Evolutionary conservation across 1,140 invertebrate genomes (phyloP).

Genomic region (Eumaeus atala): DNA sequence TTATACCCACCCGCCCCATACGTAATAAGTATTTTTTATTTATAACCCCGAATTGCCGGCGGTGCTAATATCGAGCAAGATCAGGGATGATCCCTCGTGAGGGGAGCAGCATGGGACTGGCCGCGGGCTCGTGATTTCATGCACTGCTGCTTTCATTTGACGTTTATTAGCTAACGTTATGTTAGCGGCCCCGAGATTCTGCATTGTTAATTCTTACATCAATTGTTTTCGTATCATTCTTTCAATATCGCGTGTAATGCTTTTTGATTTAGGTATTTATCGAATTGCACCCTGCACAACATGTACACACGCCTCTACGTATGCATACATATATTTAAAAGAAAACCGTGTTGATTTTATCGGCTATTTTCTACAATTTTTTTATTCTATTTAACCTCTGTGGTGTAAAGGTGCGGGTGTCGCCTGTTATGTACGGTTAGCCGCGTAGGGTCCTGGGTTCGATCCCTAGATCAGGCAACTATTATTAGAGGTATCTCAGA

Average conservation of each 20-base stretch:
- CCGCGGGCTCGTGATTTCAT: slow-evolving; percentile 44
- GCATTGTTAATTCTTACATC: slow-evolving; percentile 23
- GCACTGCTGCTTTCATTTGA: slow-evolving; percentile 49
- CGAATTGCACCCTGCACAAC: too few relatives aligned
- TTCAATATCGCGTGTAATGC: neutral
- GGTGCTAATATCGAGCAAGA: slow-evolving; percentile 61
- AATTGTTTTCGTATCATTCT: slow-evolving; percentile 4
- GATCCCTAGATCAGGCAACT: too few relatives aligned
- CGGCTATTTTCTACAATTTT: too few relatives aligned
- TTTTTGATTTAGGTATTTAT: too few relatives aligned
- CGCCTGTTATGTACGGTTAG: too few relatives aligned
- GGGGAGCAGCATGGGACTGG: slow-evolving; percentile 31
- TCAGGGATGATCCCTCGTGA: slow-evolving; percentile 48
- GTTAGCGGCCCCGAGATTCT: slow-evolving; percentile 25
- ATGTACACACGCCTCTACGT: too few relatives aligned
- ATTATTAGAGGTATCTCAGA: too few relatives aligned
- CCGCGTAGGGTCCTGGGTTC: too few relatives aligned
- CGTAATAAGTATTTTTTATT: slow-evolving; percentile 64
- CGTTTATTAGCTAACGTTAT: slow-evolving; percentile 48
- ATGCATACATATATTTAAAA: too few relatives aligned
- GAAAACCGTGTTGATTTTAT: too few relatives aligned
- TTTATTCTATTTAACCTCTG: too few relatives aligned
- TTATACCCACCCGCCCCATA: slow-evolving; percentile 39
- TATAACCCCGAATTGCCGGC: slow-evolving; percentile 49
- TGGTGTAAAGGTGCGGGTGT: too few relatives aligned